phyloP scores from a whole-genome alignment of 2,113 vertebrate species.

The Pristiophorus japonicus region DNA sequence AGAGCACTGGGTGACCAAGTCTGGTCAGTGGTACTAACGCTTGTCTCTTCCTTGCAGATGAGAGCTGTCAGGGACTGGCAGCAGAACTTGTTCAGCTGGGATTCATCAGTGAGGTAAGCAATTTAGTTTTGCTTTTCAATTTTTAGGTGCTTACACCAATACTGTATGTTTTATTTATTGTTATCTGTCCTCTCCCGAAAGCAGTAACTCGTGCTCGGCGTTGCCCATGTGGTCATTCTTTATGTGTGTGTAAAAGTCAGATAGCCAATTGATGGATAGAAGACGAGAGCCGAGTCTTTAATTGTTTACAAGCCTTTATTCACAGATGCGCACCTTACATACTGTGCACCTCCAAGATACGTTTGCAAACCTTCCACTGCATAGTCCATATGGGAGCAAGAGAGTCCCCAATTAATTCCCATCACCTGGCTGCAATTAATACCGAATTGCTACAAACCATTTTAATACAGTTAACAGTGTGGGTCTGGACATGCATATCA shows the following conservation, averaged over 20 bases:
- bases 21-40: neutral
- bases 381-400: no score
- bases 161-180: neutral
- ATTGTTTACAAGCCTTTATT: no score
- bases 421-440: no score
- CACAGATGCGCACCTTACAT: no score
- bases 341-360: no score
- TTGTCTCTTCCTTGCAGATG: slow-evolving; percentile 62
- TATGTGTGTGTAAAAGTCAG: no score
- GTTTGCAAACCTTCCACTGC: no score
- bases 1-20: neutral
- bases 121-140: neutral
- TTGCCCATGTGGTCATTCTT: neutral
- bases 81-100: slow-evolving; percentile 93
- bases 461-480: no score
- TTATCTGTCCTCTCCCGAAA: neutral
- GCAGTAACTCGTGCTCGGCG: neutral
- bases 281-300: no score
- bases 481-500: neutral
- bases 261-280: no score
- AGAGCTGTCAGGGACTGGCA: slow-evolving; percentile 88
- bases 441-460: no score
- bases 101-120: slow-evolving; percentile 88
- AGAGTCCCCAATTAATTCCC: no score
- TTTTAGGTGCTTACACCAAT: neutral